Base-by-base conservation (phyloP, 1,140 invertebrate species). In the Coptotermes formosanus region DNA sequence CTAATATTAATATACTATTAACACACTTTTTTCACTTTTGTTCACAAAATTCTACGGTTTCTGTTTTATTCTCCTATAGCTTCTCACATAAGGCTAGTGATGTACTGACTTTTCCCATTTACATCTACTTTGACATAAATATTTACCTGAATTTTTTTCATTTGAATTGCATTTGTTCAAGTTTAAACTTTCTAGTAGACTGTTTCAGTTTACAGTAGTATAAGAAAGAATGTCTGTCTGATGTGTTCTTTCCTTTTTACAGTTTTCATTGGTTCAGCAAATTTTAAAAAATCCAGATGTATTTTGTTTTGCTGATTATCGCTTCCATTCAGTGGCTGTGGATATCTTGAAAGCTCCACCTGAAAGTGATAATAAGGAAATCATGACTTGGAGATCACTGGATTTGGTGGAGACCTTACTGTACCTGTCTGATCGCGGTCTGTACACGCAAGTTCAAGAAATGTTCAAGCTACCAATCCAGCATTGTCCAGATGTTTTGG, bases 291-390 rank as follows among this genome's bases (percentile, higher is more conserved):
- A 97, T 92, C 94, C 97, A 1, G 98, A 99, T 91, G 94, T 99
- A 55, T 98, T 99, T 90, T 98, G 96, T 89, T 97, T 99, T 90
- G 95, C 96, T 84, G 98, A 99, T 91, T 96, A 97, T 91, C 95
- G 96, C 0, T 97, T 95, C 90, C 95, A 95, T 88, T 93, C 96
- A 14, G 97, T 98, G 7, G 92, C 95, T 2, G 95, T 97, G 86
- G 97, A 99, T 88, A 94, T 97, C 86, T 90, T 99, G 19, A 99
- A 99, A 92, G 95, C 97, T 30, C 95, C 96, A 25, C 98, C 98
- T 0, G 98, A 99, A 92, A 93, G 93, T 38, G 97, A 99, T 85
- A 97, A 97, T 89, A 97, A 98, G 89, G 97, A 98, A 90, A 94
- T 98, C 55, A 94, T 94, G 64, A 96, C 95, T 11, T 99, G 98